Percentiles rank a stretch among this genome's conserved stretches.
Conservation (phyloP, 2,113 vertebrate species). For the Picathartes gymnocephalus region DNA sequence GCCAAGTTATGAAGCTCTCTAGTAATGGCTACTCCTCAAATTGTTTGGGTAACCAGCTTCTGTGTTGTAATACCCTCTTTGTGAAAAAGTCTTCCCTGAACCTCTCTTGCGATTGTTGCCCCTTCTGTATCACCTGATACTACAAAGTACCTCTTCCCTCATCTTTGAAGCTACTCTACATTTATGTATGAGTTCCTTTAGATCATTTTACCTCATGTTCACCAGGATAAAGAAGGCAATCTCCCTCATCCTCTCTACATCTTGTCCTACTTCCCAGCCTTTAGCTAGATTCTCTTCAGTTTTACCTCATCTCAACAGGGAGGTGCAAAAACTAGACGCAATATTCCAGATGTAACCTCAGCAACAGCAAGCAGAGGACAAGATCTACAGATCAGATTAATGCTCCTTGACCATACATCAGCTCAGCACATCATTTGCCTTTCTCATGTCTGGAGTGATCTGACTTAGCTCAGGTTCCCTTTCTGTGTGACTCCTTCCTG, state of each 20-base stretch:
- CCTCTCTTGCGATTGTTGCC: background rate
- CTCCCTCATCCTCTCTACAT: background rate
- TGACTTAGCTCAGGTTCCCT: background rate
- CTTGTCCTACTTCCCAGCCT: background rate
- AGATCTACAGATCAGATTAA: background rate
- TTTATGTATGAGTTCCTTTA: background rate
- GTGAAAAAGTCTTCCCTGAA: background rate
- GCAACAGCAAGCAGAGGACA: background rate
- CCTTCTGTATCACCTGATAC: background rate
- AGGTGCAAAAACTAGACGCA: background rate
- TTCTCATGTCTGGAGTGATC: rapidly evolving
- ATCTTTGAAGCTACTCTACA: background rate
- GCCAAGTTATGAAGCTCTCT: background rate
- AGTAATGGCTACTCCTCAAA: background rate
- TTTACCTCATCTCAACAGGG: background rate
- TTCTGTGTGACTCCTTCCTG: background rate
- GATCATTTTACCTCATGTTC: background rate
- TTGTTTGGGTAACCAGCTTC: background rate
- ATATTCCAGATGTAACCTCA: background rate
- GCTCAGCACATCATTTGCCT: rapidly evolving
- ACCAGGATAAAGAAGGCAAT: background rate
- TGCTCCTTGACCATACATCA: background rate
- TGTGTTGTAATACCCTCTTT: background rate
- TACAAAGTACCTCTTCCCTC: background rate
- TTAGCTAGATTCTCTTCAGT: background rate